These are phyloP conservation scores for Cinara cedri DNA, from an alignment of 2,888 invertebrate genomes.

Conservation along the genomic window DNA sequence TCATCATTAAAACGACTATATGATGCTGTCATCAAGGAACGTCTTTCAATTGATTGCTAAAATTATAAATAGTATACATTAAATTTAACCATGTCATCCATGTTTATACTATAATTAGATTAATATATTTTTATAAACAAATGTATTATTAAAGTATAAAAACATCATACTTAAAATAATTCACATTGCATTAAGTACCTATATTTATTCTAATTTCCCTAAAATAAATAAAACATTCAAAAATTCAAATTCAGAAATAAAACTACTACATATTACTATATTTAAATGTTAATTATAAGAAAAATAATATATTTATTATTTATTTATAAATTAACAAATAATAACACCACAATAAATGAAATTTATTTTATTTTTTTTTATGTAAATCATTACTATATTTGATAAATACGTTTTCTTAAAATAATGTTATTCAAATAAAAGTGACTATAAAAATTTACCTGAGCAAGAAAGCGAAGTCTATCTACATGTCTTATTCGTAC, in stretches of 20 bases:
- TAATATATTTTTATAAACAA: too few relatives aligned
- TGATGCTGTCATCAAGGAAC: conserved; percentile 61
- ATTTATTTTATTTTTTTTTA: too few relatives aligned
- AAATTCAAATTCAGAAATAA: not conserved
- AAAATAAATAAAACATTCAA: not conserved
- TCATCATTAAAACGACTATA: conserved; percentile 72
- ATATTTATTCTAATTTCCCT: not conserved
- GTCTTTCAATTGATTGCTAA: conserved; percentile 47
- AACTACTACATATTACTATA: too few relatives aligned
- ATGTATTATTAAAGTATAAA: too few relatives aligned
- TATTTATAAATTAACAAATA: too few relatives aligned
- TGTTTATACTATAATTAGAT: not conserved
- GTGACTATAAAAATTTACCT: conserved; percentile 22
- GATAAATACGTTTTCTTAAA: too few relatives aligned
- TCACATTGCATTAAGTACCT: not conserved
- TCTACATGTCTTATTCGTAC: conserved; percentile 46
- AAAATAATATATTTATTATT: too few relatives aligned
- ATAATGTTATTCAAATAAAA: too few relatives aligned
- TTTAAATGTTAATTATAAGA: too few relatives aligned
- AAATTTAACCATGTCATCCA: not conserved
- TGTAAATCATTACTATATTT: too few relatives aligned
- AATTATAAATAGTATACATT: conserved; percentile 7
- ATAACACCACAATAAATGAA: too few relatives aligned
- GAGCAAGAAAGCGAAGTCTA: conserved; percentile 49
- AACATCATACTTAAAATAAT: not conserved